Evolutionary conservation across 1,140 invertebrate genomes (phyloP).

Genomic region (Brachionus calyciflorus): DNA sequence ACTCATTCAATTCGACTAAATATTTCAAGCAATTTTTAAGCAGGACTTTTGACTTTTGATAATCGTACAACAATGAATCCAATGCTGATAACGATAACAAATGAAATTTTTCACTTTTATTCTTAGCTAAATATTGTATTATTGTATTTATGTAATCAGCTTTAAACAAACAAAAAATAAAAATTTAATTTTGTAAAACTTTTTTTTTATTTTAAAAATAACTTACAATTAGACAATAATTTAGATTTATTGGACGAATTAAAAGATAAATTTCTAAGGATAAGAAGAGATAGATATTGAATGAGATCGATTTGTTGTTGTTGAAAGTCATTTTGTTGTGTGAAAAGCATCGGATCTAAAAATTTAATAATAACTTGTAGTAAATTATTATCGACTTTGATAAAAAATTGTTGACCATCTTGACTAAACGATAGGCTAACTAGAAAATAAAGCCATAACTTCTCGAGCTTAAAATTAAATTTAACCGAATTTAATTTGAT

Average conservation of each 20-base stretch:
- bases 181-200: neutral
- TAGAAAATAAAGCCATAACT: slow-evolving; percentile 55
- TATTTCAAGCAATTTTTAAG: slow-evolving; percentile 22
- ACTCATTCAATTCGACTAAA: slow-evolving; percentile 1
- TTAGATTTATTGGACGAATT: slow-evolving; percentile 58
- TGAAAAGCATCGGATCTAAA: slow-evolving; percentile 1
- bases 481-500: slow-evolving; percentile 20
- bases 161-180: neutral
- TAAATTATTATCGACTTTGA: slow-evolving; percentile 54
- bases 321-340: slow-evolving; percentile 24
- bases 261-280: slow-evolving; percentile 57
- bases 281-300: slow-evolving; percentile 52
- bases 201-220: neutral
- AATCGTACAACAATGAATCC: slow-evolving; percentile 22
- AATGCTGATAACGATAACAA: neutral
- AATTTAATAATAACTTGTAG: slow-evolving; percentile 8
- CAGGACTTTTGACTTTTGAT: slow-evolving; percentile 25
- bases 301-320: slow-evolving; percentile 48
- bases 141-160: slow-evolving; percentile 27
- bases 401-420: slow-evolving; percentile 59
- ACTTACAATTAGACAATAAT: slow-evolving; percentile 56
- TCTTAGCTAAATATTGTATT: slow-evolving; percentile 19
- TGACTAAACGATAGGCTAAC: slow-evolving; percentile 56
- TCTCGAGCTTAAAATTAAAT: slow-evolving; percentile 50
- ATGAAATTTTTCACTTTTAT: slow-evolving; percentile 16